Evolutionary conservation across 37 sponge, comb jelly and placozoan genomes (phyloP), one percentile per base, ranked within the genome.

Genomic region (Beroe forskalii): DNA sequence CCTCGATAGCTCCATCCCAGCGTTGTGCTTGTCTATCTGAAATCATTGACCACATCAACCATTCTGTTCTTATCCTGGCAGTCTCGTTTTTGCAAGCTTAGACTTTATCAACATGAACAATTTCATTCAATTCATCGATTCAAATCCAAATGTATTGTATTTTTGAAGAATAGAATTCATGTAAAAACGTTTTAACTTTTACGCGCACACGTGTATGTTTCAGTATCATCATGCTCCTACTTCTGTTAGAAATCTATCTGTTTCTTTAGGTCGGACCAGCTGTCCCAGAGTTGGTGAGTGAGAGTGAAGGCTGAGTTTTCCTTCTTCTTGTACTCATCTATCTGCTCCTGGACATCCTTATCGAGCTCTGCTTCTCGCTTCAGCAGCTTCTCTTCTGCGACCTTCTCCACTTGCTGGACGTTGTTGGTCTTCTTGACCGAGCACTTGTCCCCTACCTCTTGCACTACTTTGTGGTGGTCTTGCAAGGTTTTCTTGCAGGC

Each of bases 401-500:
- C 86, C 55, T 80, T 80, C 86, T 80, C 12, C 28, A 80, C 40
- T 30, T 80, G 86, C 86, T 80, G 38, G 44, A 80, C 4, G 31
- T 80, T 80, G n/a, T 8, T 44, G 6, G 55, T 44, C 8, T 37
- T 35, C 48, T 80, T 80, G 25, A 27, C 86, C 0, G 44, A 20
- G 28, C 28, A 41, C 86, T 80, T 80, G 31, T 80, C 86, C 8
- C 55, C 40, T 6, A 80, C 55, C 9, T 80, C 86, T 37, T 41
- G 55, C 0, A 80, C 86, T 44, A 80, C 4, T 30, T 80, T 80
- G 86, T 80, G 86, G 30, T 80, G 86, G 48, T 80, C 86, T 43
- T 80, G 86, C 25, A 80, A 48, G 86, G 86, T 80, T 43, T 80
- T 80, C 86, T 80, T 80, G 86, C 86, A 80, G 55, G 86, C n/a